These are phyloP conservation scores for Orthosia gracilis DNA, from an alignment of 2,888 invertebrate species.

Conservation along the genomic window DNA sequence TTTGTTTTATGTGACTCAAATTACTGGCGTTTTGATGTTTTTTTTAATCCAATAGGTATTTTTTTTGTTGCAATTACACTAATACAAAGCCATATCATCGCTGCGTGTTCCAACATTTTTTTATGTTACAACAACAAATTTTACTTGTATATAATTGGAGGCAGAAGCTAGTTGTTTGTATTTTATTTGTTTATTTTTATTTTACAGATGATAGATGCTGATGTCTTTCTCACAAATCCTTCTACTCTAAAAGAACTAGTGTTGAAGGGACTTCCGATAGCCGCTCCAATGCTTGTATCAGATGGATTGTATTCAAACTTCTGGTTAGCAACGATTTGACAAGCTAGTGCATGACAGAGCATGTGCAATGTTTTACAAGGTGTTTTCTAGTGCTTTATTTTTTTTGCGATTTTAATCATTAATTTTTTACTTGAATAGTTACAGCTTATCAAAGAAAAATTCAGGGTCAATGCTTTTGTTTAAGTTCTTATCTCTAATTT, in stretches of 20 bases:
- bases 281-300: conserved; percentile 96
- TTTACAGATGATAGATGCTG: conserved; percentile 95
- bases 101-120: too few relatives aligned
- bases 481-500: not conserved
- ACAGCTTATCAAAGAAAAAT: not conserved
- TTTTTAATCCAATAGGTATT: too few relatives aligned
- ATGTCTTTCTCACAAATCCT: conserved; percentile 94
- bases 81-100: too few relatives aligned
- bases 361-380: conserved; percentile 55
- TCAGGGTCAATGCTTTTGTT: not conserved
- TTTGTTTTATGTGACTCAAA: not conserved
- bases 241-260: conserved; percentile 92
- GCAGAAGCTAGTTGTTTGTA: not conserved
- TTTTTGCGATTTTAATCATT: conserved; percentile 2
- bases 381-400: conserved; percentile 60
- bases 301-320: conserved; percentile 98
- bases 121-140: not conserved
- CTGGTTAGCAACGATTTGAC: conserved; percentile 92
- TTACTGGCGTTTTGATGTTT: not conserved
- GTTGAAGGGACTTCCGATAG: conserved; percentile 92
- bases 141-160: not conserved
- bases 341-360: conserved; percentile 64
- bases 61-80: too few relatives aligned
- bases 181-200: conserved; percentile 7
- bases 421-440: not conserved